A percentile compares a stretch with the other conserved stretches of the same genome.
These are phyloP conservation scores for Agonum fuliginosum DNA, from an alignment of 2,888 invertebrate genomes.

Conservation along the genomic window DNA sequence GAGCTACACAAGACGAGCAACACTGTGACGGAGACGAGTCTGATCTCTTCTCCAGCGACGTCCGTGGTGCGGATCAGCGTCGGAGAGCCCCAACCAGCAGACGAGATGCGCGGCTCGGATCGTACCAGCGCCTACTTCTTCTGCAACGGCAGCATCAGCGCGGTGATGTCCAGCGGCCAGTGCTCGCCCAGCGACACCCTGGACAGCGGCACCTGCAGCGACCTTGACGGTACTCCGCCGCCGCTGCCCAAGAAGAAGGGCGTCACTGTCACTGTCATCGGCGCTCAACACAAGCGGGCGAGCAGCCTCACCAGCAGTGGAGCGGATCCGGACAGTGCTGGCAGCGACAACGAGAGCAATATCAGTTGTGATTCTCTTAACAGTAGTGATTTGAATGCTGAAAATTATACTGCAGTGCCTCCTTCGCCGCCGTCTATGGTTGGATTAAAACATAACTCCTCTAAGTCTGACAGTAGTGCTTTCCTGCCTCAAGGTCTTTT, in stretches of 20 bases:
- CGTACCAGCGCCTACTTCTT: constrained; percentile 73
- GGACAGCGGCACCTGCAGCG: constrained; percentile 91
- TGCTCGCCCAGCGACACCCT: constrained; percentile 88
- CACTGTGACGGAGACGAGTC: constrained; percentile 37
- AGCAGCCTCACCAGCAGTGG: constrained; percentile 79
- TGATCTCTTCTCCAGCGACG: constrained; percentile 25
- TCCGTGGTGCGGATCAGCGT: constrained; percentile 76
- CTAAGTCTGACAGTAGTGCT: constrained; percentile 72
- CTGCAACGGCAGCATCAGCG: constrained; percentile 75
- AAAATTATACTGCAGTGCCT: constrained; percentile 64
- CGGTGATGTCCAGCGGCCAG: constrained; percentile 85
- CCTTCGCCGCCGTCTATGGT: constrained; percentile 69
- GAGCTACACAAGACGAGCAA: constrained; percentile 62
- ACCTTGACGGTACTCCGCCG: constrained; percentile 84
- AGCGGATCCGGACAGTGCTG: constrained; percentile 81
- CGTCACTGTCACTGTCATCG: constrained; percentile 77
- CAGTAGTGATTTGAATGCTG: constrained; percentile 78
- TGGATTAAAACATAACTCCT: constrained; percentile 63
- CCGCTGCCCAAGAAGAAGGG: constrained; percentile 81
- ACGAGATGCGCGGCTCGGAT: constrained; percentile 72
- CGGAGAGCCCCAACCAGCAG: constrained; percentile 70
- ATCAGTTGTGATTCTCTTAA: constrained; percentile 89
- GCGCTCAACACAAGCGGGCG: constrained; percentile 74
- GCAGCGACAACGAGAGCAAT: constrained; percentile 80
- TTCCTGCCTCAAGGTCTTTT: constrained; percentile 81